Base-by-base conservation (phyloP, 2,888 invertebrate genomes). In the Diogma glabrata region DNA sequence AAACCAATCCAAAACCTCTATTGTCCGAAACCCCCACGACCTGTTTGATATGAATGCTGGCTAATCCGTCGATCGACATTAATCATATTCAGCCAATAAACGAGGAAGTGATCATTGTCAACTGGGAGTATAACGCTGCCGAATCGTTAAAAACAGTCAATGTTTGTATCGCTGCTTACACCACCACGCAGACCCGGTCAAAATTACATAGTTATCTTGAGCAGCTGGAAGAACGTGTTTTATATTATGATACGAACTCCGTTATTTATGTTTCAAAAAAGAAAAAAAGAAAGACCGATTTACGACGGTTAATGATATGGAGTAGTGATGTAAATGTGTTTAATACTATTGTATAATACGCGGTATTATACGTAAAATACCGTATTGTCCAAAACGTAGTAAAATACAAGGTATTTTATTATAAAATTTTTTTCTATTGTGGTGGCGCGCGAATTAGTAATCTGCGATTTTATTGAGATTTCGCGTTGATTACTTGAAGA, bases 171-270 rank as follows among this genome's bases (percentile, higher is more conserved):
- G 69, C 67, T 0, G 60, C 62, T 1, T 67, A 64, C 47, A 64
- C 64, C 1, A 67, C 67, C 2, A 52, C 61, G 6, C 58, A 60
- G 30, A 64, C 67, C 0, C 47, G 66, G 4, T 50, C 67, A 2
- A 60, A 63, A 52, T 53, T 69, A 1, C 65, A 64, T 51, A 47
- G 50, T 3, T 61, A 61, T 19, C 52, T 70, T 4, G 59, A 66
- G 8, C 51, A 51, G 17, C 52, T 69, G 6, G 59, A 55, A 5
- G 49, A 56, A 26, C 45, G 62, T 10, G 61, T 61, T 9, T 49
- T 68, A 9, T 67, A 69, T 54, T 64, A 55, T 46, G 66, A 69
- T 47, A 69, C 67, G 1, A 66, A 67, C 52, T 60, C 60, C 2
- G 58, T 65, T 5, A 61, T 68, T n/a, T n/a, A n/a, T n/a, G n/a